A percentile compares a stretch with the other conserved stretches of the same genome.
Conservation (phyloP, 2,113 vertebrate genomes). For the Cepphus grylle region DNA sequence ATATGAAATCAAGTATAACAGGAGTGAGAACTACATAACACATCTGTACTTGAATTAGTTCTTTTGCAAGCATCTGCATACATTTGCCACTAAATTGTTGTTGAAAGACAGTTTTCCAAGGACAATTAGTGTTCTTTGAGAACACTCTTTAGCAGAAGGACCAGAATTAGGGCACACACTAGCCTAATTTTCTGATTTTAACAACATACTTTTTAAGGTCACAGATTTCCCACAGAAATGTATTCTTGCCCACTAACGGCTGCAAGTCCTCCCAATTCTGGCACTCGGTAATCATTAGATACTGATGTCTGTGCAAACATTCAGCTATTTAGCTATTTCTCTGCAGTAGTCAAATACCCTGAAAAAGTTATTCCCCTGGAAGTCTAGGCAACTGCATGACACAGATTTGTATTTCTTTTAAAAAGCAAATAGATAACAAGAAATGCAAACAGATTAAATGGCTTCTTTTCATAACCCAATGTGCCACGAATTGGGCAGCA, state of each 20-base stretch:
- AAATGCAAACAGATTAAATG: background rate
- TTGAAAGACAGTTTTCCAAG: background rate
- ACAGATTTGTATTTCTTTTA: background rate
- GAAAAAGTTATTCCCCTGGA: background rate
- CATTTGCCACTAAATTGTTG: background rate
- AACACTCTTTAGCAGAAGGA: background rate
- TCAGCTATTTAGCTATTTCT: background rate
- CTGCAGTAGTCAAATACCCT: background rate
- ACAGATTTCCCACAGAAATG: background rate
- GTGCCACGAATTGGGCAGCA: background rate
- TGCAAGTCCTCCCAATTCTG: background rate
- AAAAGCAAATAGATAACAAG: background rate
- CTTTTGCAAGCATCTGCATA: background rate
- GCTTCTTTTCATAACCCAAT: background rate
- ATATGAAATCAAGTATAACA: background rate
- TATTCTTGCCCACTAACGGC: background rate
- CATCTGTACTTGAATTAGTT: background rate
- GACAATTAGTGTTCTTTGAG: background rate
- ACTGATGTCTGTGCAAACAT: background rate
- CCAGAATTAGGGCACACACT: background rate
- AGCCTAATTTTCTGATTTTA: background rate
- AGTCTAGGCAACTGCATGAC: background rate
- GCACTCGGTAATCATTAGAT: background rate
- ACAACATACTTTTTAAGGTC: background rate
- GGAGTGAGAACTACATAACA: background rate